Conservation (phyloP, 2,113 vertebrate genomes). For the Maccullochella peelii region DNA sequence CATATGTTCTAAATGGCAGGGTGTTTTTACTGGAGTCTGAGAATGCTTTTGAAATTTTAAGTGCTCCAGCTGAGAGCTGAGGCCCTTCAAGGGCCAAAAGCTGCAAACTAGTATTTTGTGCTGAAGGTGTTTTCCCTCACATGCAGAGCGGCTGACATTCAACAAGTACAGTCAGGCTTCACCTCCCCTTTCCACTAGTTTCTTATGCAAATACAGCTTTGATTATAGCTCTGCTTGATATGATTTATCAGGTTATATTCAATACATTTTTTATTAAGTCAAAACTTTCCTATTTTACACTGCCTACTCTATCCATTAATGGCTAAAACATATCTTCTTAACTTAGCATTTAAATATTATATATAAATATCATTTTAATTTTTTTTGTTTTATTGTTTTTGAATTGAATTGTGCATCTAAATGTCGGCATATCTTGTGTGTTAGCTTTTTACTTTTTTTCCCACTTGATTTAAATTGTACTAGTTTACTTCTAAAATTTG, state of each 20-base stretch:
- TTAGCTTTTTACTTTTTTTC: too few relatives aligned
- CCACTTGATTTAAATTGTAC: too few relatives aligned
- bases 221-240: background rate
- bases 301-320: too few relatives aligned
- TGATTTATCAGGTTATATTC: background rate
- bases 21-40: slow-evolving; percentile 42
- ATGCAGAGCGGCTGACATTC: background rate
- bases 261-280: too few relatives aligned
- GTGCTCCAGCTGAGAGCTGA: background rate
- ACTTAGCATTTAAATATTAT: too few relatives aligned
- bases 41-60: slow-evolving; percentile 48
- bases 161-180: background rate
- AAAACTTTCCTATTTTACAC: too few relatives aligned
- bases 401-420: too few relatives aligned
- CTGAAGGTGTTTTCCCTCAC: background rate
- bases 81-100: background rate
- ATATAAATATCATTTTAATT: too few relatives aligned
- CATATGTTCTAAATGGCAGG: slow-evolving; percentile 22
- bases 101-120: background rate
- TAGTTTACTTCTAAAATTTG: too few relatives aligned
- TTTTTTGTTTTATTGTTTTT: too few relatives aligned
- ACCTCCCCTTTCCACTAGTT: background rate
- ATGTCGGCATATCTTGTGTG: too few relatives aligned
- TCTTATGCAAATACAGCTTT: background rate
- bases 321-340: too few relatives aligned